phyloP scores from a whole-genome alignment of 2,888 invertebrate genomes.

The Pristionchus entomophagus region DNA sequence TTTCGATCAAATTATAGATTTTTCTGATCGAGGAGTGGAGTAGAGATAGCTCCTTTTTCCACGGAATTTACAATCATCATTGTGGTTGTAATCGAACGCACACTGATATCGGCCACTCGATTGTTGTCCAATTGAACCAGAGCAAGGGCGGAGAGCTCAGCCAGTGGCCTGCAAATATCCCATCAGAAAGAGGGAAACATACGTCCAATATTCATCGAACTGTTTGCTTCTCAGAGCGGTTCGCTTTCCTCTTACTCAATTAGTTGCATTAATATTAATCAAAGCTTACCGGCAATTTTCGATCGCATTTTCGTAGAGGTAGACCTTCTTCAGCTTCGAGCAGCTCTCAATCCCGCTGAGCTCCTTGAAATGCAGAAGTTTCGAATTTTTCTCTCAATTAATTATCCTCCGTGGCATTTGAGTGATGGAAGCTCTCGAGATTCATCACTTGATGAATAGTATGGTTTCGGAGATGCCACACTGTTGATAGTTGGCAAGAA shows the following conservation, averaged over 20 bases:
- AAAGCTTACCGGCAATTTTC: constrained; percentile 59
- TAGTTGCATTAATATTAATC: no score
- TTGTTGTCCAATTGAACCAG: constrained; percentile 61
- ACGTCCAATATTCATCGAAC: no score
- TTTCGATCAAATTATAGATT: no score
- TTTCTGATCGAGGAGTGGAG: neutral
- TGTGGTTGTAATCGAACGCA: neutral
- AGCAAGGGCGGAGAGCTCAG: constrained; percentile 56
- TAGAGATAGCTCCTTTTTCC: neutral
- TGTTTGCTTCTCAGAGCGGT: no score
- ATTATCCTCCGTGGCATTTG: neutral
- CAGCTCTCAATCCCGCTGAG: constrained; percentile 67
- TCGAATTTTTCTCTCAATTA: neutral
- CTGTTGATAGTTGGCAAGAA: no score
- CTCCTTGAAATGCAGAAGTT: constrained; percentile 54
- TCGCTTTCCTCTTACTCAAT: no score
- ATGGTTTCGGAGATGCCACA: no score
- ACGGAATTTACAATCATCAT: neutral
- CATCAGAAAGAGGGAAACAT: no score
- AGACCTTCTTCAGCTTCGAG: constrained; percentile 61
- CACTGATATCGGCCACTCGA: constrained; percentile 49
- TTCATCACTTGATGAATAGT: neutral
- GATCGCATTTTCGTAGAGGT: constrained; percentile 68
- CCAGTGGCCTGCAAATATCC: no score
- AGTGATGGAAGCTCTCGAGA: neutral